Conservation (phyloP, 2,888 invertebrate species). For the Clostera curtula region DNA sequence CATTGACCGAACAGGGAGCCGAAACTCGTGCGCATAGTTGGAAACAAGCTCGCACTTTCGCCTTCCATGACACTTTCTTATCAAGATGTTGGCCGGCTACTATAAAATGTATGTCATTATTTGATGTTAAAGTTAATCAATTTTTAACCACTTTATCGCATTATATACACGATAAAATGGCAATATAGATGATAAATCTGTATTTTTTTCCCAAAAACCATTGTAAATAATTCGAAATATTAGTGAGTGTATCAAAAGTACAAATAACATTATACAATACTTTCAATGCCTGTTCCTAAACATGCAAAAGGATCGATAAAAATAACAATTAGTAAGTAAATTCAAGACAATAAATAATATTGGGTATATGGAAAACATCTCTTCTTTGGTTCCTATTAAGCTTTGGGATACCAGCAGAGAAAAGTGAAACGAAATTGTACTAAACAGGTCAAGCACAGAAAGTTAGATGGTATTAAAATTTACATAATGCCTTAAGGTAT, state of each 20-base stretch:
- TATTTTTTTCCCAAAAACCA: too few species aligned
- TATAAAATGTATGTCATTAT: too few species aligned
- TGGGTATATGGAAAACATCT: constrained; percentile 29
- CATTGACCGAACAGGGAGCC: too few species aligned
- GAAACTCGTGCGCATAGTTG: too few species aligned
- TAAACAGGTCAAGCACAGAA: constrained; percentile 40
- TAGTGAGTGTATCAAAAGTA: constrained; percentile 17
- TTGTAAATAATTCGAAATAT: background rate
- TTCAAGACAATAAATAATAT: constrained; percentile 30
- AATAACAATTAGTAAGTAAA: constrained; percentile 31
- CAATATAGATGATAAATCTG: too few species aligned
- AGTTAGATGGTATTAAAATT: constrained; percentile 16
- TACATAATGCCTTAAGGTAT: constrained; percentile 27
- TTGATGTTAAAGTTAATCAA: too few species aligned
- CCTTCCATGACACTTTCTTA: too few species aligned
- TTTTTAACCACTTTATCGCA: too few species aligned
- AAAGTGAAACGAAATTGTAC: constrained; percentile 45
- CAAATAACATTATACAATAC: constrained; percentile 19
- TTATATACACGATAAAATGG: too few species aligned
- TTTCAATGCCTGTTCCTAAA: constrained; percentile 25
- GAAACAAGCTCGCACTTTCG: too few species aligned
- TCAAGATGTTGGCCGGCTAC: too few species aligned
- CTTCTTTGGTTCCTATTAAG: constrained; percentile 54
- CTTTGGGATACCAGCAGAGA: constrained; percentile 40
- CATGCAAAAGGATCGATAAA: constrained; percentile 30